Evolutionary conservation across 2,797 vertebrate species (phyloP).

Genomic region (Poecilia wingei): DNA sequence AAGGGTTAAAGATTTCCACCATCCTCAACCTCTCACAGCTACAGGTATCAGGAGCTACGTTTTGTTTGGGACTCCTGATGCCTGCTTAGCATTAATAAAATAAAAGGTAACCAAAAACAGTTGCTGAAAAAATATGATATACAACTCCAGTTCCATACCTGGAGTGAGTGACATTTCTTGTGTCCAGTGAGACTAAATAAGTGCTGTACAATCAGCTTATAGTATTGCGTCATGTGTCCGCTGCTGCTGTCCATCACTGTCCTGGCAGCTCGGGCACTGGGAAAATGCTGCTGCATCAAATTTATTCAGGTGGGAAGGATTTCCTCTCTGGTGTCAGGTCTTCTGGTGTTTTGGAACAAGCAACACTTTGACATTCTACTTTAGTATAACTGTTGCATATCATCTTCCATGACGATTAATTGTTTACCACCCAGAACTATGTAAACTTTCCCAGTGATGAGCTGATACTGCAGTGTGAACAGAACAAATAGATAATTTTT

Average conservation of each 20-base stretch:
- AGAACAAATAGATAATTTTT: background rate
- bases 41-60: background rate
- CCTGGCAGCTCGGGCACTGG: background rate
- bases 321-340: background rate
- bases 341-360: background rate
- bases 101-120: background rate
- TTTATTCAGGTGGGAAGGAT: background rate
- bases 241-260: background rate
- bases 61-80: background rate
- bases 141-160: background rate
- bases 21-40: background rate
- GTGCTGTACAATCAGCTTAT: background rate
- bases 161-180: background rate
- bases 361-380: background rate
- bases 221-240: background rate
- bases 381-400: background rate
- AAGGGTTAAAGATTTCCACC: background rate
- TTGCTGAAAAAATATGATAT: background rate
- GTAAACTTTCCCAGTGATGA: background rate
- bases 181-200: background rate
- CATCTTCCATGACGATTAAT: background rate
- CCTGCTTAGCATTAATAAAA: background rate
- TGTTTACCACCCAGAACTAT: background rate
- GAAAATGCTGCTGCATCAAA: background rate
- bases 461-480: background rate